Conservation (phyloP, 2,797 vertebrate genomes). For the Sphaeramia orbicularis region DNA sequence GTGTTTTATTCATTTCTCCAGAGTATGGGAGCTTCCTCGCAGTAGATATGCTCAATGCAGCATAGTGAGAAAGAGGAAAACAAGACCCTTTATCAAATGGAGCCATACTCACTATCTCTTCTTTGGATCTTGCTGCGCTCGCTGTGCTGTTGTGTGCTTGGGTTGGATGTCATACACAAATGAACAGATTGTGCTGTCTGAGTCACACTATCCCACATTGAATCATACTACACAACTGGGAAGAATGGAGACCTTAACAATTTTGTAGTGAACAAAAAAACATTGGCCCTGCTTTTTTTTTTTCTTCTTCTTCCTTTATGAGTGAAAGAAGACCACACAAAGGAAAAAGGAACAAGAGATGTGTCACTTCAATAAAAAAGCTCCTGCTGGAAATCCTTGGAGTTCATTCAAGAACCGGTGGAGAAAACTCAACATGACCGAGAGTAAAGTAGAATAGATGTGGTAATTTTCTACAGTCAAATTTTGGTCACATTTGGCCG, state of each 20-base stretch:
- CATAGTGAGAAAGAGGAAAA: conserved; percentile 17
- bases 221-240: conserved; percentile 27
- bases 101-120: conserved; percentile 19
- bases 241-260: conserved; percentile 20
- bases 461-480: conserved; percentile 18
- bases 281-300: not conserved
- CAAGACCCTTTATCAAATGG: conserved; percentile 25
- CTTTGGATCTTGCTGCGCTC: conserved; percentile 1
- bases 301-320: too few relatives aligned
- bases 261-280: conserved; percentile 20
- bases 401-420: conserved; percentile 18
- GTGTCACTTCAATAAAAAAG: conserved; percentile 22
- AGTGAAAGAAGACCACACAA: conserved; percentile 6
- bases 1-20: conserved; percentile 34
- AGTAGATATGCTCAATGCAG: conserved; percentile 28
- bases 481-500: conserved; percentile 19
- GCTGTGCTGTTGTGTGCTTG: conserved; percentile 19
- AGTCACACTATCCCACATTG: conserved; percentile 18
- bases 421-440: conserved; percentile 19
- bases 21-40: conserved; percentile 12
- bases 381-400: conserved; percentile 9
- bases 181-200: conserved; percentile 45
- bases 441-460: conserved; percentile 25
- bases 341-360: conserved; percentile 7
- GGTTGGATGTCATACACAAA: conserved; percentile 28